These are phyloP conservation scores for pig (Sus scrofa) DNA, from an alignment of 2,113 vertebrate genomes.

Conservation along the genomic window DNA sequence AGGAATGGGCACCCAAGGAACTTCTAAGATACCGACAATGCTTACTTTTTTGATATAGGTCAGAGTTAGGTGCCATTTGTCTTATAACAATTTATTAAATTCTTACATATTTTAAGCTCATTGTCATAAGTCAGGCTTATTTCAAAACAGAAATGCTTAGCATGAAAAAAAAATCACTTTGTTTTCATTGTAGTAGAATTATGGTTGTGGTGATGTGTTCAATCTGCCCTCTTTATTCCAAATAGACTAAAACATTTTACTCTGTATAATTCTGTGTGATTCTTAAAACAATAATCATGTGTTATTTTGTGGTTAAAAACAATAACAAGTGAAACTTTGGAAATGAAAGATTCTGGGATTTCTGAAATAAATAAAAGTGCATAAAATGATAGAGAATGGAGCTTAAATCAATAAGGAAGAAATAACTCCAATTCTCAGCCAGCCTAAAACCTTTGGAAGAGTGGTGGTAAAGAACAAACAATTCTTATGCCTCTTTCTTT, in stretches of 20 bases:
- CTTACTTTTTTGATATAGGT: neutral
- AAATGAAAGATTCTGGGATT: conserved; percentile 33
- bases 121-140: neutral
- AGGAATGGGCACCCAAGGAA: neutral
- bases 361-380: neutral
- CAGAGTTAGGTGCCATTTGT: neutral
- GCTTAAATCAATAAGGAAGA: conserved; percentile 31
- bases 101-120: neutral
- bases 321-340: neutral
- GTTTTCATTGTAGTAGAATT: neutral
- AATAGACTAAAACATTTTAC: neutral
- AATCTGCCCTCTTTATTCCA: neutral
- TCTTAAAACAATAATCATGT: neutral
- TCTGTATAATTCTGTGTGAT: neutral
- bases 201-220: neutral
- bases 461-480: conserved; percentile 44
- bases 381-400: neutral
- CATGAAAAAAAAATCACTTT: neutral
- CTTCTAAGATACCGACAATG: neutral
- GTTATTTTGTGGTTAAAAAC: conserved; percentile 17
- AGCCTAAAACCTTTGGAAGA: conserved; percentile 14
- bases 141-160: neutral
- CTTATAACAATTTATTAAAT: neutral
- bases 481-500: conserved; percentile 32
- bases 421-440: neutral